These are phyloP conservation scores for Dunckerocampus dactyliophorus DNA, from an alignment of 2,113 vertebrate species.

Conservation along the genomic window DNA sequence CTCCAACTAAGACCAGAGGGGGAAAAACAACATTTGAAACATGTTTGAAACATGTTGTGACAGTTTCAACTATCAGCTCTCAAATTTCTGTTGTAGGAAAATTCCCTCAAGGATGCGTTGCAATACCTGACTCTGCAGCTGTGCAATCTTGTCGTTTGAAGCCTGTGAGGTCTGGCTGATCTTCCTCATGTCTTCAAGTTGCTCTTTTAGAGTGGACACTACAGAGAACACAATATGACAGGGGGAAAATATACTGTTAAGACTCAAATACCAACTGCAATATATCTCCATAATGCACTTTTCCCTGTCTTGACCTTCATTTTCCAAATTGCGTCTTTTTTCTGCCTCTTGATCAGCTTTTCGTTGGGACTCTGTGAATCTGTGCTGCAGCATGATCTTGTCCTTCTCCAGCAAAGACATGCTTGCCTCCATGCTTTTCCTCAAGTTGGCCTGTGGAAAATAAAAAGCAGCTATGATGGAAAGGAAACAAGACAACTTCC, in stretches of 20 bases:
- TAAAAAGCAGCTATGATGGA: conserved; percentile 10
- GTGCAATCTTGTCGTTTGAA: conserved; percentile 88
- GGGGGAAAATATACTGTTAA: background rate
- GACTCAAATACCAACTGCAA: background rate
- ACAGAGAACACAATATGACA: conserved; percentile 18
- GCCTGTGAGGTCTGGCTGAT: conserved; percentile 91
- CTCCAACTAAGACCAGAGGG: conserved; percentile 87
- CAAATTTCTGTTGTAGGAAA: background rate
- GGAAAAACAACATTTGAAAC: background rate
- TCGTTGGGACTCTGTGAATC: conserved; percentile 90
- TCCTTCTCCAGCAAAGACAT: conserved; percentile 92
- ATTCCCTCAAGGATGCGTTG: background rate
- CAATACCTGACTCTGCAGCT: conserved; percentile 92
- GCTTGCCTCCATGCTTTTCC: conserved; percentile 82
- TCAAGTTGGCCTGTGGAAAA: conserved; percentile 70
- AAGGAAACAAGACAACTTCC: conserved; percentile 1
- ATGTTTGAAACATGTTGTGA: background rate
- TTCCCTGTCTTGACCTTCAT: conserved; percentile 80
- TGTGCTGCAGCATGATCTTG: conserved; percentile 89
- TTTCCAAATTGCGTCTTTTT: conserved; percentile 91
- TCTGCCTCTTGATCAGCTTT: conserved; percentile 94
- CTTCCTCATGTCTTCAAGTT: conserved; percentile 93
- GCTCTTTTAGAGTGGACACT: conserved; percentile 96
- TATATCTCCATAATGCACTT: background rate
- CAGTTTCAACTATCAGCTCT: background rate